A percentile compares a stretch with the other conserved stretches of the same genome.
Evolutionary conservation across 2,113 vertebrate species (phyloP).

Genomic region (cattle (Bos taurus)): ARS-UCD2.0 NC_037336.1:79830001-79830500

Average conservation of each 20-base stretch:
- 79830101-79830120: not conserved
- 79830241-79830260: conserved; percentile 46
- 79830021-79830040: conserved; percentile 1
- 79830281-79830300: conserved; percentile 40
- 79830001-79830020: conserved; percentile 24
- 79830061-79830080: conserved; percentile 44
- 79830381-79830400: not conserved
- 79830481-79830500: not conserved
- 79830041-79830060: conserved; percentile 42
- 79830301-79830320: not conserved
- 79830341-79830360: not conserved
- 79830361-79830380: not conserved
- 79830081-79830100: conserved; percentile 48
- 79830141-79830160: conserved; percentile 63
- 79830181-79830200: not conserved
- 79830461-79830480: not conserved
- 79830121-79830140: conserved; percentile 61
- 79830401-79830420: not conserved
- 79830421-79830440: not conserved
- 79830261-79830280: conserved; percentile 35
- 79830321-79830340: not conserved
- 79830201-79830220: conserved; percentile 18
- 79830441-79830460: not conserved
- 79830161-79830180: conserved; percentile 1
- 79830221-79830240: conserved; percentile 19